phyloP scores from a whole-genome alignment of 2,888 invertebrate species.

The Adineta ricciae region DNA sequence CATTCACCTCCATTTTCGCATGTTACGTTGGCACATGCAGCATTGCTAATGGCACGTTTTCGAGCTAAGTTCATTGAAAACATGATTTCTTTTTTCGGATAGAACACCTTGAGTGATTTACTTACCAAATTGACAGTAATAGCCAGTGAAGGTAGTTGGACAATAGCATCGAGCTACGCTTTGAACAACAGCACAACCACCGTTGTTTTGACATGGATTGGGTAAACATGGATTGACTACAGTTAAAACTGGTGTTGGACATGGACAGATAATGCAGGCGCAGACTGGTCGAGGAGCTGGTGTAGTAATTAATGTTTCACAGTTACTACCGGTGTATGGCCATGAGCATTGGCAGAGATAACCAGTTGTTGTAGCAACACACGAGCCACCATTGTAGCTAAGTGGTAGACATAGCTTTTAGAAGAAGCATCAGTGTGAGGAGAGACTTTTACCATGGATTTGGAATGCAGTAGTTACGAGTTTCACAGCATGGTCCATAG shows the following conservation, averaged over 20 bases:
- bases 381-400: slow-evolving; percentile 22
- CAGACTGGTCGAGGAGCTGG: neutral
- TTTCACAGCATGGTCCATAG: slow-evolving; percentile 21
- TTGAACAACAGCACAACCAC: neutral
- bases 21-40: neutral
- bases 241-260: neutral
- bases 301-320: slow-evolving; percentile 21
- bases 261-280: neutral
- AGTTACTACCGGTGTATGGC: slow-evolving; percentile 22
- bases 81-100: neutral
- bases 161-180: neutral
- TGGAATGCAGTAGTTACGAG: slow-evolving; percentile 6
- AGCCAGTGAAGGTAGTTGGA: neutral
- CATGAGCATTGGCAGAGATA: slow-evolving; percentile 29
- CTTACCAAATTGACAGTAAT: slow-evolving; percentile 20
- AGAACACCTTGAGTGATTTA: too few species aligned
- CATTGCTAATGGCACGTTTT: neutral
- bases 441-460: neutral
- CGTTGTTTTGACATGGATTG: slow-evolving; percentile 28
- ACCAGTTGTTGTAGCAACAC: slow-evolving; percentile 15
- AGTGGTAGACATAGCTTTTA: too few species aligned
- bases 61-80: neutral
- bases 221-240: slow-evolving; percentile 19
- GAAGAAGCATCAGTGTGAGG: neutral
- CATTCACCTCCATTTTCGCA: slow-evolving; percentile 23